Base-by-base conservation (phyloP, 1,140 invertebrate species). In the Tetranychus cinnabarinus region DNA sequence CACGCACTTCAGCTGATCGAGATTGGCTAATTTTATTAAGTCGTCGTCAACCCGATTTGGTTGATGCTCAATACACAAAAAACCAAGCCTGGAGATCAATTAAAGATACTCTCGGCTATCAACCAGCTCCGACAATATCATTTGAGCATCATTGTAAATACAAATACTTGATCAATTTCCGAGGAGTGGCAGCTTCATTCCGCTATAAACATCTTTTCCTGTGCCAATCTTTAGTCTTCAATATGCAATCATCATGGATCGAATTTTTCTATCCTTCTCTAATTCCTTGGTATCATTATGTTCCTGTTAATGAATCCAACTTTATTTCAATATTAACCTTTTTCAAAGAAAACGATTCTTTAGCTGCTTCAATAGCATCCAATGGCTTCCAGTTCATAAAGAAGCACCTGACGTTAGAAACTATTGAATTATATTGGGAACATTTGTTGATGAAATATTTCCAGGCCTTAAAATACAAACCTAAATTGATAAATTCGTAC, bases 21-120 rank as follows among this genome's bases (percentile, higher is more conserved):
- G 92, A 97, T 75, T 78, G 85, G 55, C 74, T 97, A n/a, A 75
- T 97, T 60, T 72, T 89, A 48, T 72, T 97, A 2, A 91, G 89
- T 42, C 76, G 90, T 62, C 77, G 78, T 50, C 63, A 72, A 33
- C 82, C 87, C 15, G 75, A 87, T 2, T 69, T 96, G 48, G 82
- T 88, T 31, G 86, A 95, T 77, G 92, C 91, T 8, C 79, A 86
- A 63, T 97, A 95, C 71, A 97, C 92, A 0, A 96, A 93, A 73
- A 97, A 97, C 76, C 92, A 97, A 77, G 91, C 91, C 1, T 97
- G 91, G 91, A 93, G 88, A 72, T 95, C 90, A 39, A 80, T 87
- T 66, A 77, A 34, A 33, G 89, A 95, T 68, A 93, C 89, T n/a
- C 75, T 95, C 7, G 74, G 83, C 70, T 77, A 75, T 23, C 75